Percentiles rank a stretch among this genome's conserved stretches.
These are phyloP conservation scores for Zootoca vivipara DNA, from an alignment of 2,113 vertebrate genomes.

Conservation along the genomic window DNA sequence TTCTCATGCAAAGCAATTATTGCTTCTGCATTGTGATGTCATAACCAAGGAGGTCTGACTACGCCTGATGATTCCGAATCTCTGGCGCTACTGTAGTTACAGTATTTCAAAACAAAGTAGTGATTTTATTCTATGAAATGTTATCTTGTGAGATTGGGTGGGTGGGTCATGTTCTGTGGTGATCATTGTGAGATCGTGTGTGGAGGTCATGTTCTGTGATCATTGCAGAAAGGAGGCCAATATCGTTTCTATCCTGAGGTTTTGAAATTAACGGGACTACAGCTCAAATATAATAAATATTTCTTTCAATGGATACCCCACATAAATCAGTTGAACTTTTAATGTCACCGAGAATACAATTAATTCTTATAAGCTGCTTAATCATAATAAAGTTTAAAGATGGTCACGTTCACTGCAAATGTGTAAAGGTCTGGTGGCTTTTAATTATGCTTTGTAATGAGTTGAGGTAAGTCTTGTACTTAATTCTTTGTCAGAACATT, in stretches of 20 bases:
- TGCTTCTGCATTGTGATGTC: not conserved
- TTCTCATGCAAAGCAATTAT: not conserved
- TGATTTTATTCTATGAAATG: not conserved
- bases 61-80: not conserved
- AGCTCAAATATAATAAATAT: not conserved
- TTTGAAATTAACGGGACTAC: not conserved
- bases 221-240: not conserved
- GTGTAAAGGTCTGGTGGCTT: not conserved
- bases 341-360: not conserved
- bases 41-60: not conserved
- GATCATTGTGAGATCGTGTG: not conserved
- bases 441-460: not conserved
- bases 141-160: not conserved
- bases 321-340: not conserved
- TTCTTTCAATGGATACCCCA: not conserved
- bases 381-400: not conserved
- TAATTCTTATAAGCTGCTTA: constrained; percentile 17
- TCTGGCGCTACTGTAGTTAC: not conserved
- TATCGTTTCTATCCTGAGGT: not conserved
- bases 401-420: not conserved
- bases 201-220: not conserved
- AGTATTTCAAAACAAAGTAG: not conserved
- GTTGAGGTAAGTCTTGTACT: not conserved
- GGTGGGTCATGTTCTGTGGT: no score
- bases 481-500: not conserved